Base-by-base conservation (phyloP, 1,140 invertebrate species). In the Lithobius niger region DNA sequence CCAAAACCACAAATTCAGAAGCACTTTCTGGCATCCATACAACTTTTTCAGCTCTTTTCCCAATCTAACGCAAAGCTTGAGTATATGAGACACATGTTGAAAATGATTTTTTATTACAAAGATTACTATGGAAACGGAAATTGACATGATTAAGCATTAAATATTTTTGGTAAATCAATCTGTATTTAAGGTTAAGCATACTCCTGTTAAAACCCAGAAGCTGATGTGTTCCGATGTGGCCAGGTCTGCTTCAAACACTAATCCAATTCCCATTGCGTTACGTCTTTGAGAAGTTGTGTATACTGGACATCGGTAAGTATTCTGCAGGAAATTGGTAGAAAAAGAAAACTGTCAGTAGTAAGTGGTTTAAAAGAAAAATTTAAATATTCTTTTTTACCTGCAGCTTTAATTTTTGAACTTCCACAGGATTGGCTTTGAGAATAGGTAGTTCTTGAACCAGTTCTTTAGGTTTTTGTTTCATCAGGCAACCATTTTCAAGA, bases 221-320 rank as follows among this genome's bases (percentile, higher is more conserved):
- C 85, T 89, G 26, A 75, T 70, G 67, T 92, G 85, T 64, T 87
- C 82, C 0, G 76, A 71, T 1, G 87, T 91, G 49, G 75, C 76
- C 21, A 94, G 71, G 69, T 93, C 82, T 0, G 88, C 85, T 70
- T 92, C 86, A 69, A 93, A 92, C 13, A 93, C 84, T 3, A 91
- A 74, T 31, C 88, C 88, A n/a, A 83, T 82, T 1, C 86, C 87
- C 84, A 90, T 89, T 0, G 86, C 85, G 68, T 92, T 86, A 54
- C 86, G 75, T 54, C 88, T 75, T 60, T 78, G 71, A 1, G 86
- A 88, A 2, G 89, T 93, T 1, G 82, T 88, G 65, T 94, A 94
- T 1, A 93, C 88, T 0, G 90, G 88, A 0, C 85, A 84, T 59
- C 78, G 77, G 48, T 88, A 77, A 0, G 87, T 90, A 66, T 92